Percentiles rank a stretch among this genome's conserved stretches.
phyloP scores from a whole-genome alignment of 2,113 vertebrate genomes.

The Oncorhynchus keta region DNA sequence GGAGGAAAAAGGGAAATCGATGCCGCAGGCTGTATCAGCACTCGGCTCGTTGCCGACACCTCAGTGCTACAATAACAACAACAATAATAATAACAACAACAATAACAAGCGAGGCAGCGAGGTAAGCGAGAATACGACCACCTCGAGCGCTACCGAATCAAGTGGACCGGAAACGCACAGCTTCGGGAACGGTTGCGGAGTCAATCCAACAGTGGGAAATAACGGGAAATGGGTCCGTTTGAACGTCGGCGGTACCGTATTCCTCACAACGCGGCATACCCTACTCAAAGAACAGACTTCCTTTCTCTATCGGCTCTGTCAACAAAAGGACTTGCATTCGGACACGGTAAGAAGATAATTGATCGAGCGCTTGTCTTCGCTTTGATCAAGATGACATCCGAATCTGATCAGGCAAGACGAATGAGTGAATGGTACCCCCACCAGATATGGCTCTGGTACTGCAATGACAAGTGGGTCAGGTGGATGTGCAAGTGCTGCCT shows the following conservation, averaged over 20 bases:
- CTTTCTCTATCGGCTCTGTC: slow-evolving; percentile 94
- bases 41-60: slow-evolving; percentile 31
- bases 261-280: slow-evolving; percentile 95
- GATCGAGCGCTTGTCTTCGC: neutral
- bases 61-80: slow-evolving; percentile 67
- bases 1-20: slow-evolving; percentile 62
- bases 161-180: slow-evolving; percentile 52
- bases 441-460: too few relatives aligned
- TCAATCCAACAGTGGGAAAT: slow-evolving; percentile 56
- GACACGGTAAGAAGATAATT: slow-evolving; percentile 84
- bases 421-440: neutral
- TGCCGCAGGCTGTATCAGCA: slow-evolving; percentile 48
- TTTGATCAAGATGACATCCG: too few relatives aligned
- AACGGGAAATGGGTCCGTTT: slow-evolving; percentile 93
- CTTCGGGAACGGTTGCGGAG: slow-evolving; percentile 58
- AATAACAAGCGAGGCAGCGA: slow-evolving; percentile 69
- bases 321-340: slow-evolving; percentile 95
- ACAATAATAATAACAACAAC: slow-evolving; percentile 71
- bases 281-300: slow-evolving; percentile 96
- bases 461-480: slow-evolving; percentile 29
- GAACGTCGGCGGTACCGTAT: slow-evolving; percentile 95
- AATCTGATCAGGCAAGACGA: too few relatives aligned
- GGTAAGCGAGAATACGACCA: slow-evolving; percentile 62
- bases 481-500: slow-evolving; percentile 67
- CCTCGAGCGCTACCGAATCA: slow-evolving; percentile 54